Evolutionary conservation across 2,797 vertebrate species (phyloP).

Genomic region (Brachyrhaphis roseni): DNA sequence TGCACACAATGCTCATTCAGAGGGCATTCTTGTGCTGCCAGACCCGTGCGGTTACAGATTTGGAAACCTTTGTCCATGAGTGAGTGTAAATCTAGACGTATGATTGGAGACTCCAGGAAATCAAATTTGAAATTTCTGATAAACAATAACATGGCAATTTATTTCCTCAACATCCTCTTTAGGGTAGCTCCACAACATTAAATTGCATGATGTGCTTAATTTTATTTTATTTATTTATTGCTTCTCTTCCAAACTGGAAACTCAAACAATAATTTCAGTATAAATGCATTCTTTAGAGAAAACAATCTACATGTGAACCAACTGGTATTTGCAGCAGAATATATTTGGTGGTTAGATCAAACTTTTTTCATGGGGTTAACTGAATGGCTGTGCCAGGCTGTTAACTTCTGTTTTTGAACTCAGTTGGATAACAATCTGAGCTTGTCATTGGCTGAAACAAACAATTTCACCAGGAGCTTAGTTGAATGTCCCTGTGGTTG

Average conservation of each 20-base stretch:
- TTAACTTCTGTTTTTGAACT: constrained; percentile 2
- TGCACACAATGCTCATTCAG: not conserved
- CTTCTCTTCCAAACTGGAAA: not conserved
- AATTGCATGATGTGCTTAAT: not conserved
- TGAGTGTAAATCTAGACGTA: not conserved
- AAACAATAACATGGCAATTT: not conserved
- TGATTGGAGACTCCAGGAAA: not conserved
- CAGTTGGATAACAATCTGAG: constrained; percentile 3
- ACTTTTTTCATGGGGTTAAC: not conserved
- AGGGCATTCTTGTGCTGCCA: not conserved
- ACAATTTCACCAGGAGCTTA: not conserved
- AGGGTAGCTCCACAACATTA: not conserved
- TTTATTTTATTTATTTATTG: not conserved
- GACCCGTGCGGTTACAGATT: not conserved
- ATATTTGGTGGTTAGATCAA: not conserved
- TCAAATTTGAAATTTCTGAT: not conserved
- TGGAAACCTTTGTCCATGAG: not conserved
- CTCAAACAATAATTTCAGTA: not conserved
- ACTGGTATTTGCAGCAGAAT: not conserved
- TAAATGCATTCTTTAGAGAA: not conserved
- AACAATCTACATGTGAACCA: not conserved
- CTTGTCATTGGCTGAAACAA: not conserved
- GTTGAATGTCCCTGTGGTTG: not conserved
- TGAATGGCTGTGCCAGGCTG: not conserved
- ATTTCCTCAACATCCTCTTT: not conserved